Percentiles rank a stretch among this genome's conserved stretches.
Evolutionary conservation across 1,140 invertebrate genomes (phyloP).

Genomic region (Apis mellifera): DNA sequence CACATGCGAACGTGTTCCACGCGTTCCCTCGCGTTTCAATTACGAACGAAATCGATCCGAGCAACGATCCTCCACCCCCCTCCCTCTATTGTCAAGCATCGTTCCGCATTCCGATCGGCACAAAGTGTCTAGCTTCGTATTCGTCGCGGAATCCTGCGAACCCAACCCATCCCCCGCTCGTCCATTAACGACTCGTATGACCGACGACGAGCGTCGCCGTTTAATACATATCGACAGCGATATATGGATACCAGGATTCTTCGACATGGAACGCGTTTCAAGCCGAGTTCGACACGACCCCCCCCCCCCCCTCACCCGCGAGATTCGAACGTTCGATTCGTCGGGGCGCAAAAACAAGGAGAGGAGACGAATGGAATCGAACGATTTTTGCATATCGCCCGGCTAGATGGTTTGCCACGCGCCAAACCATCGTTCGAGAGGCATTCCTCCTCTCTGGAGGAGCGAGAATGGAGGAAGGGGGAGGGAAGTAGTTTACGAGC

Average conservation of each 20-base stretch:
- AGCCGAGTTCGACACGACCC: not conserved
- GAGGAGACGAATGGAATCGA: not conserved
- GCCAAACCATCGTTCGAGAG: not conserved
- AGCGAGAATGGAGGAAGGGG: no score
- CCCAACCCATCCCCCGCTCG: not conserved
- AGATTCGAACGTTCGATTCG: not conserved
- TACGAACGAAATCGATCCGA: conserved; percentile 36
- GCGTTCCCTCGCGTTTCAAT: conserved; percentile 25
- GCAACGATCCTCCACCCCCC: not conserved
- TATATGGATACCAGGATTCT: not conserved
- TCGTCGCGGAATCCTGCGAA: conserved; percentile 13
- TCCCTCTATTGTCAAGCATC: conserved; percentile 23
- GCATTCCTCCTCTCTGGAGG: not conserved
- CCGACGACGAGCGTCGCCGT: not conserved
- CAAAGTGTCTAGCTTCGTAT: conserved; percentile 37
- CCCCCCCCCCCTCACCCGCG: no score
- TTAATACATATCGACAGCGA: not conserved
- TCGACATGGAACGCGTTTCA: not conserved
- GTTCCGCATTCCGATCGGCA: conserved; percentile 21
- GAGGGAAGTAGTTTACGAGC: not conserved
- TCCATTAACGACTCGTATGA: conserved; percentile 20
- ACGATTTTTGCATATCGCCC: not conserved
- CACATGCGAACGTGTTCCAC: not conserved
- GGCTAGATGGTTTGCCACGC: no score
- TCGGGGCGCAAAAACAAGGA: no score